Conservation (phyloP, 2,797 vertebrate genomes). For the Sebastes diaconus region DNA sequence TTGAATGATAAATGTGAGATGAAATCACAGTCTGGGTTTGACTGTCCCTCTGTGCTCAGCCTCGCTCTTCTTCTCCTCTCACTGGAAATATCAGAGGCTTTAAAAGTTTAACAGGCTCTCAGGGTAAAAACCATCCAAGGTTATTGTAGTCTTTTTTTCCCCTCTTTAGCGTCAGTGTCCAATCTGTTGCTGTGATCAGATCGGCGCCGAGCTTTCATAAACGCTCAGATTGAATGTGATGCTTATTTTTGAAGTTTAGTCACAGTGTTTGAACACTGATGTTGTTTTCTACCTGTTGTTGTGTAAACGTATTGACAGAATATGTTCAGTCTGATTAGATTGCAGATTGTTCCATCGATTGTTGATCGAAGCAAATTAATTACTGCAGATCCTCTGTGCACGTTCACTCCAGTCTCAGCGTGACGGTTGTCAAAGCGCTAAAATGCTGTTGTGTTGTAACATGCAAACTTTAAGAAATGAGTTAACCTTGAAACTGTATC, state of each 20-base stretch:
- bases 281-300: background rate
- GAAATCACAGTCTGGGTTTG: conserved; percentile 31
- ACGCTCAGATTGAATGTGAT: background rate
- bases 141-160: background rate
- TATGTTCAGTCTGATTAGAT: conserved; percentile 15
- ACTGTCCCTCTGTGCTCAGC: conserved; percentile 28
- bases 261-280: background rate
- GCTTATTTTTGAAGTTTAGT: conserved; percentile 9
- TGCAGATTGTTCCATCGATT: conserved; percentile 26
- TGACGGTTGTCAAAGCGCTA: too few species aligned
- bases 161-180: background rate
- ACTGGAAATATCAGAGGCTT: conserved; percentile 35
- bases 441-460: too few species aligned
- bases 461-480: background rate
- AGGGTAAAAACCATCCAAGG: conserved; percentile 22
- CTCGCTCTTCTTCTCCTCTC: background rate
- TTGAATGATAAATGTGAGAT: conserved; percentile 38
- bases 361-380: conserved; percentile 16
- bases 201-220: background rate
- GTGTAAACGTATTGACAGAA: background rate
- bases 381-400: background rate
- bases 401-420: background rate
- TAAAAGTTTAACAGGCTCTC: conserved; percentile 39
- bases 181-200: conserved; percentile 16
- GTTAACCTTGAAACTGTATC: background rate